Conservation (phyloP, 2,797 vertebrate genomes). For the Delichon dasypus region DNA sequence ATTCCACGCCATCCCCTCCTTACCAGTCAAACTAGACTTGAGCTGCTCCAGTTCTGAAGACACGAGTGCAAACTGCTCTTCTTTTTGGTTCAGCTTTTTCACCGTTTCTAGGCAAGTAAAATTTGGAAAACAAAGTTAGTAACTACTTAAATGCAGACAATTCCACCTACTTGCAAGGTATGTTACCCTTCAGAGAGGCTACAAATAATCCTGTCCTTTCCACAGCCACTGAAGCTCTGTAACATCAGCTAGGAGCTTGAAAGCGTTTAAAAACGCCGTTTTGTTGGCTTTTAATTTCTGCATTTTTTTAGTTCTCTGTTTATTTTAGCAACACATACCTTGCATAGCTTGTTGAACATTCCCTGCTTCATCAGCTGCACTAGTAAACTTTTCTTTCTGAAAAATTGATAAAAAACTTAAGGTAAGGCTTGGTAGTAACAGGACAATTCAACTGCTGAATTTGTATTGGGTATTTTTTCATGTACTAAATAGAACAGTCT, state of each 20-base stretch:
- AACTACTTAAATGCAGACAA: background rate
- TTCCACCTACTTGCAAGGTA: background rate
- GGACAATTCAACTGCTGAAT: background rate
- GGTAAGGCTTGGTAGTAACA: background rate
- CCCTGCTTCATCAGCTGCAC: conserved; percentile 80
- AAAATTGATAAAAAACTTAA: conserved; percentile 6
- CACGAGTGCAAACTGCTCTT: conserved; percentile 83
- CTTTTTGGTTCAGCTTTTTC: conserved; percentile 84
- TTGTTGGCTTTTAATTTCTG: background rate
- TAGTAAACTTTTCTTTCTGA: conserved; percentile 85
- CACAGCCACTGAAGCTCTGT: background rate
- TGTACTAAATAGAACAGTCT: background rate
- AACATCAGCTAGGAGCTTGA: background rate
- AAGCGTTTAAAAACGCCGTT: background rate
- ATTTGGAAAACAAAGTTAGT: conserved; percentile 19
- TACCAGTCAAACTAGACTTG: conserved; percentile 84
- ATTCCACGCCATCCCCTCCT: background rate
- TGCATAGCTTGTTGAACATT: conserved; percentile 84
- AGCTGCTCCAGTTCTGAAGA: conserved; percentile 83
- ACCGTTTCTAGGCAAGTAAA: conserved; percentile 81
- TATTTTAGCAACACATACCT: conserved; percentile 77
- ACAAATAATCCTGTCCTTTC: background rate
- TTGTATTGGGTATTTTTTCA: background rate
- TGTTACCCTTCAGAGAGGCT: background rate
- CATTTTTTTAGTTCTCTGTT: background rate